A percentile compares a stretch with the other conserved stretches of the same genome.
Conservation (phyloP, 2,888 invertebrate genomes). For the Formica aserva region DNA sequence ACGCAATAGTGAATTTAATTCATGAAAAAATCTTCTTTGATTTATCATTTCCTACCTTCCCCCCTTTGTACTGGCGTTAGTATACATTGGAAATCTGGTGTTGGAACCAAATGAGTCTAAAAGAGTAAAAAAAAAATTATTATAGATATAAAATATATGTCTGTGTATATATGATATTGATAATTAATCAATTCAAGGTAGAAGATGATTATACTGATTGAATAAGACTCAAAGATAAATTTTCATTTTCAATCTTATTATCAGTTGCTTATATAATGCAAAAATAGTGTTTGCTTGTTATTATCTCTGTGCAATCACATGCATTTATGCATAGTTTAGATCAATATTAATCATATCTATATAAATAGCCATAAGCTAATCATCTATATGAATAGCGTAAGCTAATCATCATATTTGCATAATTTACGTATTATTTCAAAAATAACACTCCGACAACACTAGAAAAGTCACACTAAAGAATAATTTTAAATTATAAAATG, state of each 20-base stretch:
- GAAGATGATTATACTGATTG: neutral
- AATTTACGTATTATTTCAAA: neutral
- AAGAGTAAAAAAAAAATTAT: constrained; percentile 36
- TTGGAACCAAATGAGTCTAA: constrained; percentile 41
- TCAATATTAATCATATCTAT: neutral
- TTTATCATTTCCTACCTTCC: constrained; percentile 71
- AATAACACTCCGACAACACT: neutral
- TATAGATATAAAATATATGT: neutral
- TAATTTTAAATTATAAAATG: neutral
- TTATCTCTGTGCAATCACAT: constrained; percentile 2
- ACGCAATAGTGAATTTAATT: neutral
- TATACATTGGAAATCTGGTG: constrained; percentile 67
- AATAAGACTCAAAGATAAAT: constrained; percentile 18
- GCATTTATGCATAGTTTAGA: neutral
- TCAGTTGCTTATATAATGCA: constrained; percentile 10
- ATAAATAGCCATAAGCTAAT: neutral
- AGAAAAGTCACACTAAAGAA: neutral
- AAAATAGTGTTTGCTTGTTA: neutral
- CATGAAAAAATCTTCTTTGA: neutral
- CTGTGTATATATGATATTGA: neutral
- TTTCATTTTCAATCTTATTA: constrained; percentile 19
- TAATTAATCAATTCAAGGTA: neutral
- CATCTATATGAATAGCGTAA: neutral
- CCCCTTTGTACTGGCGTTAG: constrained; percentile 72
- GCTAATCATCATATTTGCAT: neutral